Conservation (phyloP, 2,797 vertebrate species). For the Schizopygopsis malacanthus region DNA sequence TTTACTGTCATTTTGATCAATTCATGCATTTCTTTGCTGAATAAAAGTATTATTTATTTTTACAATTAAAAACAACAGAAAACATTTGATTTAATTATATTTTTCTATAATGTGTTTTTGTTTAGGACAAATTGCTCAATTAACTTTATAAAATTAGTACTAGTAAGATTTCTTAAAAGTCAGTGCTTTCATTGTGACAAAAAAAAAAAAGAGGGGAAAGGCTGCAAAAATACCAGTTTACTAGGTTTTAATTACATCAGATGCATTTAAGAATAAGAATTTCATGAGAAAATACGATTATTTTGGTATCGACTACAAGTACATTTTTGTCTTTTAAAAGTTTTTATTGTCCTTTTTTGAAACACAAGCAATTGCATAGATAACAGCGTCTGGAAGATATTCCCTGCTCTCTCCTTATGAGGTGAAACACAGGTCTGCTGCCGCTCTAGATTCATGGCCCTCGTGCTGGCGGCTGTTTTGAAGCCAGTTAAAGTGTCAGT, state of each 20-base stretch:
- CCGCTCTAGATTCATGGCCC: conserved; percentile 61
- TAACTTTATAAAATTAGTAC: not conserved
- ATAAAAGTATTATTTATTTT: not conserved
- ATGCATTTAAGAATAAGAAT: not conserved
- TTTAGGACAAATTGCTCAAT: not conserved
- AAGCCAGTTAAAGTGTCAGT: conserved; percentile 75
- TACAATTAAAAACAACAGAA: not conserved
- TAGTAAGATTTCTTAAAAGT: not conserved
- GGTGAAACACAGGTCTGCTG: conserved; percentile 52
- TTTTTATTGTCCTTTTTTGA: not conserved
- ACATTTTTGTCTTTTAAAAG: not conserved
- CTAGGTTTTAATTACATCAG: not conserved
- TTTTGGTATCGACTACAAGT: not conserved
- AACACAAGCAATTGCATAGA: not conserved
- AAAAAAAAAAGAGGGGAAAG: not conserved
- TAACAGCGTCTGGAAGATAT: conserved; percentile 20
- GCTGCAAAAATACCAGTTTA: not conserved
- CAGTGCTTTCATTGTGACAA: not conserved
- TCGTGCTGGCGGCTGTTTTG: conserved; percentile 53
- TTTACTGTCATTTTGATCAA: not conserved
- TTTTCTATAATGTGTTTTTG: not conserved
- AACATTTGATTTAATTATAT: not conserved
- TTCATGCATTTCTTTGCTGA: not conserved
- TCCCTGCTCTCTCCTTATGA: conserved; percentile 45
- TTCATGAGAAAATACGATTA: not conserved